Conservation (phyloP, 2,113 vertebrate genomes). For the Leucopsar rothschildi region DNA sequence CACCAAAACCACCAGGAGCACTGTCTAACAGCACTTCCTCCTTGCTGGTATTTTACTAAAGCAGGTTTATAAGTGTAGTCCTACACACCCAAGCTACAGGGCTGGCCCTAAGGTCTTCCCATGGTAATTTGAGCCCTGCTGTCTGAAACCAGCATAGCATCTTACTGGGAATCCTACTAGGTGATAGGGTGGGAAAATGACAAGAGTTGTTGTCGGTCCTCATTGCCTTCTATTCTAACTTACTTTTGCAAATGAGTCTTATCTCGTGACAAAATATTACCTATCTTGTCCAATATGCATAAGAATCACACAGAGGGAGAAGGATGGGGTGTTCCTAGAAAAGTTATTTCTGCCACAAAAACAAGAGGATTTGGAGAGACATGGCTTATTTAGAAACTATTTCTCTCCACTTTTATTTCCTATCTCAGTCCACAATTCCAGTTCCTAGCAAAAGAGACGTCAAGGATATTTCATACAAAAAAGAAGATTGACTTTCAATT, state of each 20-base stretch:
- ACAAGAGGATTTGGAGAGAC: background rate
- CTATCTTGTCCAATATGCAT: background rate
- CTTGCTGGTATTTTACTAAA: background rate
- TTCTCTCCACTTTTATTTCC: background rate
- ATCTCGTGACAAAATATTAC: background rate
- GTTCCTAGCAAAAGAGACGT: background rate
- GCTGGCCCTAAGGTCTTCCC: background rate
- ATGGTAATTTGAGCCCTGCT: background rate
- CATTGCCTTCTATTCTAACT: background rate
- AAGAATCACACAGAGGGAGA: background rate
- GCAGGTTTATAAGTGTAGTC: background rate
- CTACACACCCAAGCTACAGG: background rate
- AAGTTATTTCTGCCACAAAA: background rate
- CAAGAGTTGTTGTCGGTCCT: background rate
- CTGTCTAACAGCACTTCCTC: background rate
- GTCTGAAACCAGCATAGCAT: background rate
- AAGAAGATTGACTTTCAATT: background rate
- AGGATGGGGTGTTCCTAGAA: background rate
- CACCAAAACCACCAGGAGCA: background rate
- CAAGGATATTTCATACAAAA: background rate
- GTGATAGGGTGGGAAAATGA: background rate
- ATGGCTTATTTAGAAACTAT: background rate
- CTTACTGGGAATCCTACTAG: background rate
- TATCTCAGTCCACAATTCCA: background rate
- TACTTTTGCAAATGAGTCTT: background rate